Conservation (phyloP, 2,113 vertebrate species). For the Chauna torquata region DNA sequence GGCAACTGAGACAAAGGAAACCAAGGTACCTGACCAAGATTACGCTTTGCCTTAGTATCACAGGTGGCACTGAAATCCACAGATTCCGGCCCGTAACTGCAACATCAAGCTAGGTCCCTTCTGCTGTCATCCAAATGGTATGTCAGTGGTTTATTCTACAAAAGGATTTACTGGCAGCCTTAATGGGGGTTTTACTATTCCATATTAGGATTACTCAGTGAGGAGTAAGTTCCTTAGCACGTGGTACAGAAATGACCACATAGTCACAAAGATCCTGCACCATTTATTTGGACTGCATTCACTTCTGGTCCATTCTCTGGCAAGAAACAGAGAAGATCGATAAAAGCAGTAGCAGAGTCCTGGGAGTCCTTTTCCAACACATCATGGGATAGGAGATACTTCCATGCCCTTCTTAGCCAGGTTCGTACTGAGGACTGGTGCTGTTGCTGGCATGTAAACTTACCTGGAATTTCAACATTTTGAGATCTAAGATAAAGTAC, state of each 20-base stretch:
- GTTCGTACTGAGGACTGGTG: neutral
- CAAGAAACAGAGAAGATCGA: neutral
- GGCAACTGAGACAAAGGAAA: neutral
- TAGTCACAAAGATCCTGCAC: neutral
- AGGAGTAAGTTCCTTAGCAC: neutral
- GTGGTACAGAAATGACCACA: neutral
- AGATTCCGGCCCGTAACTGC: neutral
- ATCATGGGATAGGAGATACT: neutral
- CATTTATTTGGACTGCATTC: neutral
- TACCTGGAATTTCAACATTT: neutral
- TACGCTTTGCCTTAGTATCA: neutral
- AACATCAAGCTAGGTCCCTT: accelerated
- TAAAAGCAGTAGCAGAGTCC: neutral
- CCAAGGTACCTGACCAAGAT: neutral
- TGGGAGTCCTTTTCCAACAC: neutral
- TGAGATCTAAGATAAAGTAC: neutral
- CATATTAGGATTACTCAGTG: neutral
- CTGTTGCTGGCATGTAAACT: neutral
- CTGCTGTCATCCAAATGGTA: neutral
- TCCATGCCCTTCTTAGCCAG: neutral
- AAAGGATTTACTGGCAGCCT: neutral
- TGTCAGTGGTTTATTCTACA: neutral
- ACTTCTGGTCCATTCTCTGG: neutral
- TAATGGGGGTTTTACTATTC: neutral
- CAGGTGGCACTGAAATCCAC: neutral